phyloP scores from a whole-genome alignment of 2,888 invertebrate species.

The Habrosyne pyritoides region DNA sequence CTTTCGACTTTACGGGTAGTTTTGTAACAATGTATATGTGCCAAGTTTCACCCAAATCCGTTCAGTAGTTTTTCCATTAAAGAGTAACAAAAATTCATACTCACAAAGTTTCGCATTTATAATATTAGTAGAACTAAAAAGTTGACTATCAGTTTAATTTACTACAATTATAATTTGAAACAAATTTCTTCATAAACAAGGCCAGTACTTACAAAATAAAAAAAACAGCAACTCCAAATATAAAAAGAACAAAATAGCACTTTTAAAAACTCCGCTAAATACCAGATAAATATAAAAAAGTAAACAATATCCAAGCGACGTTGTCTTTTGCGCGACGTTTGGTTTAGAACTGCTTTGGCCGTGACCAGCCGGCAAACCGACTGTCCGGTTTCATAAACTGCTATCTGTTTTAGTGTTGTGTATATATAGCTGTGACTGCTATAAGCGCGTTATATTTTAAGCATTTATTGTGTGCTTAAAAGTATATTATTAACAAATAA shows the following conservation, averaged over 20 bases:
- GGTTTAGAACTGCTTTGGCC: constrained; percentile 1
- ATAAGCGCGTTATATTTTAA: not conserved
- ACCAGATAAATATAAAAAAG: not conserved
- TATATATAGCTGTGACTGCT: not conserved
- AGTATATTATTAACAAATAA: too few relatives aligned
- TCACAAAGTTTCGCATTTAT: too few relatives aligned
- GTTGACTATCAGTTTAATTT: not conserved
- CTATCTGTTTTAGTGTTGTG: not conserved
- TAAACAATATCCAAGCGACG: not conserved
- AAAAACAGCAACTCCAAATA: not conserved
- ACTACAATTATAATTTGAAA: too few relatives aligned
- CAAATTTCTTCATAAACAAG: not conserved
- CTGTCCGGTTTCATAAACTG: not conserved
- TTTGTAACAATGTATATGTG: too few relatives aligned
- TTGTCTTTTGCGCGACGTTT: not conserved
- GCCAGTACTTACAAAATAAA: not conserved
- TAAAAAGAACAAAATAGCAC: not conserved
- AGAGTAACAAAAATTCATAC: too few relatives aligned
- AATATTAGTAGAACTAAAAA: too few relatives aligned
- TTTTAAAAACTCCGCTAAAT: not conserved
- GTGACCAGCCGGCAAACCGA: not conserved
- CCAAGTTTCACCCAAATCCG: too few relatives aligned
- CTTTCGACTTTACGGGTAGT: too few relatives aligned
- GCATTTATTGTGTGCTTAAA: not conserved
- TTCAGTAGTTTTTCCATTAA: too few relatives aligned